Conservation (phyloP, 2,797 vertebrate genomes). For the Chiloscyllium punctatum region DNA sequence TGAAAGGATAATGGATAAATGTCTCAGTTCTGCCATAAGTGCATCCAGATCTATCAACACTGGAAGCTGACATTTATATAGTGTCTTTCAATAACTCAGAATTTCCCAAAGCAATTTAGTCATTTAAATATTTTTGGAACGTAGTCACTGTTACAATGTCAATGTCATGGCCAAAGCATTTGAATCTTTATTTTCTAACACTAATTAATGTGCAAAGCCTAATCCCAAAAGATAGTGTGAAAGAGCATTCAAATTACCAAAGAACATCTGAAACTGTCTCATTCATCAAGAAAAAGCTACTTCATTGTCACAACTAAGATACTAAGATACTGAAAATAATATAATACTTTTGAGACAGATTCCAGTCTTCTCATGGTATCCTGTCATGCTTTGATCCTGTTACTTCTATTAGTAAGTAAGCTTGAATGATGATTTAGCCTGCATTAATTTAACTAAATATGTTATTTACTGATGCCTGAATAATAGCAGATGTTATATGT, state of each 20-base stretch:
- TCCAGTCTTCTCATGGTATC: background rate
- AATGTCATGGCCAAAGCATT: too few relatives aligned
- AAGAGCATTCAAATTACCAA: background rate
- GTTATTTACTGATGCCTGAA: background rate
- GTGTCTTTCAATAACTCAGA: too few relatives aligned
- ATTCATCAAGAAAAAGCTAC: background rate
- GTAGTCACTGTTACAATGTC: too few relatives aligned
- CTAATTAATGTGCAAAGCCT: too few relatives aligned
- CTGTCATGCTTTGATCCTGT: background rate
- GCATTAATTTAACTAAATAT: background rate
- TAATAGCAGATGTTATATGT: background rate
- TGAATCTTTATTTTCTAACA: too few relatives aligned
- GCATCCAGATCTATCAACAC: background rate
- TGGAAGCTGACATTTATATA: background rate
- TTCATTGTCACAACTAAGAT: background rate
- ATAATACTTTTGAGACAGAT: background rate
- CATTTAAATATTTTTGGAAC: too few relatives aligned
- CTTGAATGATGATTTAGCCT: background rate
- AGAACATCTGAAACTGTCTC: background rate
- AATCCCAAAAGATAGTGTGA: background rate
- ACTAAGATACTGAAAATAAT: background rate
- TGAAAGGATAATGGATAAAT: background rate
- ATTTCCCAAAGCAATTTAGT: too few relatives aligned
- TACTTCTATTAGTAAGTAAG: background rate
- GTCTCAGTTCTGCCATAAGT: background rate